These are phyloP conservation scores for Trachelus stipa DNA, from an alignment of 2,888 invertebrate species.

Conservation along the genomic window DNA sequence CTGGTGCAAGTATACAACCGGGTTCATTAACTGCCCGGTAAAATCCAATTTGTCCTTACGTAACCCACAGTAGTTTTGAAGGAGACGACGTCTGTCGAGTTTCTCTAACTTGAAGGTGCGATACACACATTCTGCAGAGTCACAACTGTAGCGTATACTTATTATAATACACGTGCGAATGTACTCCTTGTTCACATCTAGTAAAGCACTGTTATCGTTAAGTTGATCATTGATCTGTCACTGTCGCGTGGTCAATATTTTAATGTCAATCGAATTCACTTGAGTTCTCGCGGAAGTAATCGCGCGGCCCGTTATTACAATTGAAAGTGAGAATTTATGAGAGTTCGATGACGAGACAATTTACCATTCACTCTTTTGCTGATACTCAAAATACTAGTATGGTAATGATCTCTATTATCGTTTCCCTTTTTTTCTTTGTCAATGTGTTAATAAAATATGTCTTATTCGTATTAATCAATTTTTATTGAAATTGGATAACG, in stretches of 20 bases:
- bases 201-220: slow-evolving; percentile 8
- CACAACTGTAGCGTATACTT: neutral
- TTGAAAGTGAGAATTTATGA: neutral
- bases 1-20: slow-evolving; percentile 36
- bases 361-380: neutral
- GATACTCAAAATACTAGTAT: neutral
- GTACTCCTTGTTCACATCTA: slow-evolving; percentile 14
- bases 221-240: neutral
- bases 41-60: slow-evolving; percentile 53
- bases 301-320: neutral
- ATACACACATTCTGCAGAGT: slow-evolving; percentile 23
- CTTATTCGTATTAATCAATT: neutral
- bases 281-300: neutral
- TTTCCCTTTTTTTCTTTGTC: neutral
- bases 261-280: neutral
- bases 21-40: slow-evolving; percentile 52
- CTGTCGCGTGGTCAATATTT: neutral
- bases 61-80: slow-evolving; percentile 39
- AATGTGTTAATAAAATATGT: neutral
- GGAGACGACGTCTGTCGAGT: slow-evolving; percentile 25
- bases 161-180: slow-evolving; percentile 5
- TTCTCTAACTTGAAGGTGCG: slow-evolving; percentile 28
- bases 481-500: neutral
- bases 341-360: neutral
- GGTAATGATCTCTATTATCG: neutral